Conservation (phyloP, 2,113 vertebrate genomes). For the Petromus typicus region DNA sequence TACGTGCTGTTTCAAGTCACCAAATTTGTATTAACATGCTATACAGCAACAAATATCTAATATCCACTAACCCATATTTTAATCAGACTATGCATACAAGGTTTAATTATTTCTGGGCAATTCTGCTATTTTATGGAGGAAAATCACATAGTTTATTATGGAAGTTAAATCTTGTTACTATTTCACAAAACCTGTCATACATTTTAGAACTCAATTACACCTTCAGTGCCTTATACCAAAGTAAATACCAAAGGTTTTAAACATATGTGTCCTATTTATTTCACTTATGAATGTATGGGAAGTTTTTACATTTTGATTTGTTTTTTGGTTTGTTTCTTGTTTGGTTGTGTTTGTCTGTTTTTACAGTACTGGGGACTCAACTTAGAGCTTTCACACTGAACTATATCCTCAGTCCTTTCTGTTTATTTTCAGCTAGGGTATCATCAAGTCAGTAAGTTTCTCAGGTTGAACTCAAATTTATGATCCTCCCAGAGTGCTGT, state of each 20-base stretch:
- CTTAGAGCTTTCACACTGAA: background rate
- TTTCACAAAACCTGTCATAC: too few relatives aligned
- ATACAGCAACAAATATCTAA: background rate
- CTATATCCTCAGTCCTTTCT: background rate
- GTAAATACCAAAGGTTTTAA: too few relatives aligned
- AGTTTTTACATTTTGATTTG: background rate
- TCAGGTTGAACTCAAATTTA: background rate
- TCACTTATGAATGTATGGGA: too few relatives aligned
- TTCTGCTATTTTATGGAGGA: slow-evolving; percentile 17
- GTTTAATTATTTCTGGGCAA: background rate
- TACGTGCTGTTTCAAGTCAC: background rate
- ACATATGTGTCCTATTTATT: too few relatives aligned
- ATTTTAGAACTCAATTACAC: too few relatives aligned
- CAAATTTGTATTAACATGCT: background rate
- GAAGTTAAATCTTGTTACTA: background rate
- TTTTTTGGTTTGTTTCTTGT: background rate
- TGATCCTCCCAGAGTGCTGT: background rate
- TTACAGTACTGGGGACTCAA: background rate
- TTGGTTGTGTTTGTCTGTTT: background rate
- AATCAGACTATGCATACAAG: background rate
- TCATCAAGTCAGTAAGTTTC: background rate
- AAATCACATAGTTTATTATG: slow-evolving; percentile 43
- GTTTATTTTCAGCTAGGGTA: background rate
- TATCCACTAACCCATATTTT: background rate
- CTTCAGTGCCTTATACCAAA: too few relatives aligned